Percentiles rank a stretch among this genome's conserved stretches.
Conservation (phyloP, 2,113 vertebrate genomes). For the Lasiurus cinereus region DNA sequence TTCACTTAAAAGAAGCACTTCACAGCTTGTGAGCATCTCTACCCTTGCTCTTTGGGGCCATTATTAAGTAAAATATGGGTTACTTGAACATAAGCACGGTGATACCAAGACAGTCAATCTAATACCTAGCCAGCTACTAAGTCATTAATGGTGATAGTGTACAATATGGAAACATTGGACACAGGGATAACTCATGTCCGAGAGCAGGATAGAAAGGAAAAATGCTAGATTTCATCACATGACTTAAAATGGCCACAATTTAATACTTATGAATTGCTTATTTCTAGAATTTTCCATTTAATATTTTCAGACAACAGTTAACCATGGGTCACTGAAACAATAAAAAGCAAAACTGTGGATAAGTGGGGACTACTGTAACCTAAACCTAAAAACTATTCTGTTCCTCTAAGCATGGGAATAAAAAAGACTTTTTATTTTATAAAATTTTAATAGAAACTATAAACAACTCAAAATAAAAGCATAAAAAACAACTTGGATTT, state of each 20-base stretch:
- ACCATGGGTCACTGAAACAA: background rate
- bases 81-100: background rate
- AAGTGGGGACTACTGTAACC: background rate
- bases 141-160: background rate
- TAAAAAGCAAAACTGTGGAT: background rate
- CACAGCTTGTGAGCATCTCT: background rate
- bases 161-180: background rate
- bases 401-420: background rate
- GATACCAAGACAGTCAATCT: background rate
- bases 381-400: conserved; percentile 37
- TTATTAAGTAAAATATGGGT: background rate
- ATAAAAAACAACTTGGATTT: conserved; percentile 52
- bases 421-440: conserved; percentile 48
- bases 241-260: background rate
- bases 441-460: conserved; percentile 62
- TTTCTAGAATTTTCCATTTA: background rate
- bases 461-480: conserved; percentile 58
- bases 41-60: background rate
- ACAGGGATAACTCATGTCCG: background rate
- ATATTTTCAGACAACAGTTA: background rate
- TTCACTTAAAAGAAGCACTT: background rate
- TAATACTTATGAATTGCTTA: background rate
- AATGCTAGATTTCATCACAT: background rate
- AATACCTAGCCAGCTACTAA: too few relatives aligned
- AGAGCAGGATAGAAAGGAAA: too few relatives aligned